Base-by-base conservation (phyloP, 2,113 vertebrate genomes). In the Orycteropus afer region DNA sequence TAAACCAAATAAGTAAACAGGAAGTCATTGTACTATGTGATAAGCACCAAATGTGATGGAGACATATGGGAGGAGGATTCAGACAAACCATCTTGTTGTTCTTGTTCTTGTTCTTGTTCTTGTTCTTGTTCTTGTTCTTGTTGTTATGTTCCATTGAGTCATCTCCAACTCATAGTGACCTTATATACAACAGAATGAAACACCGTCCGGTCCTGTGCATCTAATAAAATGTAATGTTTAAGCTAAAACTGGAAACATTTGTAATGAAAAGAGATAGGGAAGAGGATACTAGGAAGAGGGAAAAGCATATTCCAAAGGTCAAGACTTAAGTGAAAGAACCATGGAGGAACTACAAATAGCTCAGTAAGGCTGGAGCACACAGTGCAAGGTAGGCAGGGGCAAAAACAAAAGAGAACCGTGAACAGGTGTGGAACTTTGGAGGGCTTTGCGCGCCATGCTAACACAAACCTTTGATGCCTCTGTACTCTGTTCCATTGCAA, bases 341-440 rank as follows among this genome's bases (percentile, higher is more conserved):
- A 51, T 1, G 3, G 12, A 8, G 34, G 57, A 83, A 49, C 34
- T 45, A 45, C 29, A 37, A 73, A 55, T 1, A 14, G 53, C 27
- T 63, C 55, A n/a, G 12, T 11, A 22, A n/a, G 27, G 9, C 7
- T 2, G 12, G 8, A 45, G 3, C 13, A 34, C 0, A 37, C 20
- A 29, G 6, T 42, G 14, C 0, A 12, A 0, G 0, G 25, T 14
- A 80, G 42, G 23, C 20, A 42, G 34, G 40, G 29, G 9, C 59
- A 40, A 22, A 47, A 12, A 42, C 32, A 18, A 90, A 47, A 2
- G 15, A 20, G 10, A 29, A 81, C 77, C 0, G 15, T 2, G 12
- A 74, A 12, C 2, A 51, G 59, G 10, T 13, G 20, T 0, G 8
- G 9, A 9, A 5, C 9, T 86, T 34, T 17, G 37, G 63, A 61